A percentile compares a stretch with the other conserved stretches of the same genome.
phyloP scores from a whole-genome alignment of 2,888 invertebrate species.

The Trachelus troglodyta region DNA sequence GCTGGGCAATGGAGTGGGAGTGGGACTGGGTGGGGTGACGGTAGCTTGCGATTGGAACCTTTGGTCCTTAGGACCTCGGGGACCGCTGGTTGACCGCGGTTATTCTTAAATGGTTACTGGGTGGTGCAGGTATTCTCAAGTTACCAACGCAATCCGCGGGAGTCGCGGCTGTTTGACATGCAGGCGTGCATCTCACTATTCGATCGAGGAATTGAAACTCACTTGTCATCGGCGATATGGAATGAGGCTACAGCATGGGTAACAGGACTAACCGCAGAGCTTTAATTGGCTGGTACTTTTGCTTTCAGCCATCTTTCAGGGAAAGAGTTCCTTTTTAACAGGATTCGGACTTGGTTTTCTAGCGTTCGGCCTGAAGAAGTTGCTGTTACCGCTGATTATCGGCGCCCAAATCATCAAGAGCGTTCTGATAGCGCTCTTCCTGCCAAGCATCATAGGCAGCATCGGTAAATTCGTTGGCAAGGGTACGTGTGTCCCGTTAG shows the following conservation, averaged over 20 bases:
- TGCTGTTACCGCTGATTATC: constrained; percentile 83
- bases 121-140: too few species aligned
- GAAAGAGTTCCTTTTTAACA: constrained; percentile 74
- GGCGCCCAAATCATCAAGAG: constrained; percentile 87
- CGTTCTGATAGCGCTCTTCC: constrained; percentile 83
- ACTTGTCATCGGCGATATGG: neutral
- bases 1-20: too few species aligned
- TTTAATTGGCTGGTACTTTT: constrained; percentile 63
- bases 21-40: too few species aligned
- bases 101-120: too few species aligned
- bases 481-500: constrained; percentile 68
- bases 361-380: constrained; percentile 84
- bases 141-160: too few species aligned
- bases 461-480: constrained; percentile 87
- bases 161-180: too few species aligned
- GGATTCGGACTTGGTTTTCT: constrained; percentile 77
- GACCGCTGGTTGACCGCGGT: too few species aligned
- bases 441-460: constrained; percentile 85
- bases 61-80: too few species aligned
- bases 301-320: constrained; percentile 65
- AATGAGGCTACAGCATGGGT: constrained; percentile 52
- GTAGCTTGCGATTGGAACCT: too few species aligned
- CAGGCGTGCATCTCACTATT: too few species aligned
- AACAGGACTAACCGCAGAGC: constrained; percentile 58
- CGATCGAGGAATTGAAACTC: too few species aligned